Evolutionary conservation across 1,140 invertebrate species (phyloP).

Genomic region (Delia radicum): DNA sequence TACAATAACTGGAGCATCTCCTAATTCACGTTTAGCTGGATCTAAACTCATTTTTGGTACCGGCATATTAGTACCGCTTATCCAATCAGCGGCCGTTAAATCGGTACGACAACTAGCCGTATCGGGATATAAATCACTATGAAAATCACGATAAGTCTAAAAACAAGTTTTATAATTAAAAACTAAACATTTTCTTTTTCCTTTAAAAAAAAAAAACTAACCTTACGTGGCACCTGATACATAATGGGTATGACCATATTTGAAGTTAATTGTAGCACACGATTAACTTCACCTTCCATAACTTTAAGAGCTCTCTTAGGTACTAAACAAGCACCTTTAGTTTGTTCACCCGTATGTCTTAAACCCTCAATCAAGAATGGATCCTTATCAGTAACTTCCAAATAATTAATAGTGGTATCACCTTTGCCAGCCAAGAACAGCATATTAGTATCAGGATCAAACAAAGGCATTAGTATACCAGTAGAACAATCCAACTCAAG

Average conservation of each 20-base stretch:
- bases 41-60: constrained; percentile 79
- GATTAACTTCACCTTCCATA: constrained; percentile 93
- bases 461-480: constrained; percentile 85
- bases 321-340: constrained; percentile 86
- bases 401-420: constrained; percentile 82
- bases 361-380: constrained; percentile 79
- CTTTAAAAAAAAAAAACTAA: constrained; percentile 53
- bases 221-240: constrained; percentile 90
- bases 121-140: constrained; percentile 89
- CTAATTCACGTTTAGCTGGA: constrained; percentile 65
- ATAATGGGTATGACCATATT: constrained; percentile 86
- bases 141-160: constrained; percentile 89
- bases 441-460: constrained; percentile 91
- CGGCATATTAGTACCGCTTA: constrained; percentile 68
- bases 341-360: constrained; percentile 72
- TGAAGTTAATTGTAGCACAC: constrained; percentile 81
- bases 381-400: constrained; percentile 82
- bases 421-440: constrained; percentile 91
- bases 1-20: constrained; percentile 65
- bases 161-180: constrained; percentile 45
- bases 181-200: background rate
- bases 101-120: constrained; percentile 76
- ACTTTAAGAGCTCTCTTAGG: constrained; percentile 89
- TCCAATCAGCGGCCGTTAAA: constrained; percentile 76
- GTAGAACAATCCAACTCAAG: constrained; percentile 86